Evolutionary conservation across 2,113 vertebrate species (phyloP).

Genomic region (Bubalus kerabau): DNA sequence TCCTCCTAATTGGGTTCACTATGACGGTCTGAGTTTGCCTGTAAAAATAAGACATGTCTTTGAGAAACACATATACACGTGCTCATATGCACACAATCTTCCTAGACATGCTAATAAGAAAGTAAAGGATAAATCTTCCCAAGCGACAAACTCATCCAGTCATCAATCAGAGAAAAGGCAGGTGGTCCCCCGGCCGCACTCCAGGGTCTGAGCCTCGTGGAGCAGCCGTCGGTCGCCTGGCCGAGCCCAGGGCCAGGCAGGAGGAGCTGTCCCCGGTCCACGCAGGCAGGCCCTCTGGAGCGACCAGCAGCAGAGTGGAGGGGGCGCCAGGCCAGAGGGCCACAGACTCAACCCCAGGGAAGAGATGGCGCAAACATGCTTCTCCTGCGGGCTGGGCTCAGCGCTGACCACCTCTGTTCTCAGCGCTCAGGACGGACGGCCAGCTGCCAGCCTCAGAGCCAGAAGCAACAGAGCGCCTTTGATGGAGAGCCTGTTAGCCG

Average conservation of each 20-base stretch:
- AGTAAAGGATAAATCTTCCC: background rate
- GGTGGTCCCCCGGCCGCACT: background rate
- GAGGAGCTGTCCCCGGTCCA: background rate
- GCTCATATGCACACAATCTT: background rate
- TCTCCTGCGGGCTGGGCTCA: background rate
- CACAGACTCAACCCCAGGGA: background rate
- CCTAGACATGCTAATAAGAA: background rate
- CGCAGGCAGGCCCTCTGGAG: background rate
- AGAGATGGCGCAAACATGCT: fast-evolving
- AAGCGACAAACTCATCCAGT: background rate
- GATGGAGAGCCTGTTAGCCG: background rate
- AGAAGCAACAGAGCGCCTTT: background rate
- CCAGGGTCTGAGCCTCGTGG: background rate
- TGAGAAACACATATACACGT: background rate
- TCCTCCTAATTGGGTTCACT: slow-evolving; percentile 90
- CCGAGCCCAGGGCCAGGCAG: fast-evolving
- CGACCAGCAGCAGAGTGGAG: background rate
- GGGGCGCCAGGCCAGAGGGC: background rate
- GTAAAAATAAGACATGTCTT: slow-evolving; percentile 37
- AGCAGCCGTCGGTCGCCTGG: fast-evolving
- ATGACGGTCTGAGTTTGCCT: slow-evolving; percentile 90
- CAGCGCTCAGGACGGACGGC: no score
- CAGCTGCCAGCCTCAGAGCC: background rate
- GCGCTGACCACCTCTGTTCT: background rate
- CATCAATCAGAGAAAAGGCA: background rate